Evolutionary conservation across 1,140 invertebrate genomes (phyloP).

Genomic region (Eciton burchellii): DNA sequence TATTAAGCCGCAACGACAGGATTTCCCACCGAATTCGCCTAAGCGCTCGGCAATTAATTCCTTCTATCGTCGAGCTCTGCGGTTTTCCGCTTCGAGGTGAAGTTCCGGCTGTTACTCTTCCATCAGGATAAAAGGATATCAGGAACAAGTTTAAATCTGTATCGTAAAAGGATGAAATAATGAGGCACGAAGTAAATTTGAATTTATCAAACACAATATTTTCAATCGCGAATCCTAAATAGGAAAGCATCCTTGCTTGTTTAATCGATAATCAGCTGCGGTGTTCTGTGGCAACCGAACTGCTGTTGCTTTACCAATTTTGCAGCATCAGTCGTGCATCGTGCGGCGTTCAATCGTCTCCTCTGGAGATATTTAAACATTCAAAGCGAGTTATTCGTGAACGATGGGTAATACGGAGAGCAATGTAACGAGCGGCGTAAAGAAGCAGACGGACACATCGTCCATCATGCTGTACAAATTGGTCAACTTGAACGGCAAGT

Average conservation of each 20-base stretch:
- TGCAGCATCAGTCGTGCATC: neutral
- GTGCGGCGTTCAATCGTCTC: neutral
- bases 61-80: slow-evolving; percentile 6
- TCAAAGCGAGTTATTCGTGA: slow-evolving; percentile 24
- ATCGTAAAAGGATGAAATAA: neutral
- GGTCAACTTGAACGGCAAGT: slow-evolving; percentile 94
- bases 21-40: slow-evolving; percentile 25
- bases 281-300: slow-evolving; percentile 60
- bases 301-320: slow-evolving; percentile 25
- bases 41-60: neutral
- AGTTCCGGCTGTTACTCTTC: neutral
- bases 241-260: neutral
- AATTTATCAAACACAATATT: neutral
- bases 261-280: slow-evolving; percentile 61
- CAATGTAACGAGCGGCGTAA: slow-evolving; percentile 95
- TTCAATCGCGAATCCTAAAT: neutral
- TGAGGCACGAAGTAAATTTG: neutral
- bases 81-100: slow-evolving; percentile 13
- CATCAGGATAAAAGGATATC: neutral
- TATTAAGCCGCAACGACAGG: slow-evolving; percentile 13
- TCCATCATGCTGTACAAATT: slow-evolving; percentile 93
- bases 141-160: neutral
- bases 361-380: slow-evolving; percentile 1
- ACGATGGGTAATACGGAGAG: slow-evolving; percentile 97
- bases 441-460: slow-evolving; percentile 95